These are phyloP conservation scores for Tylochromis polylepis DNA, from an alignment of 2,113 vertebrate species.

Conservation along the genomic window DNA sequence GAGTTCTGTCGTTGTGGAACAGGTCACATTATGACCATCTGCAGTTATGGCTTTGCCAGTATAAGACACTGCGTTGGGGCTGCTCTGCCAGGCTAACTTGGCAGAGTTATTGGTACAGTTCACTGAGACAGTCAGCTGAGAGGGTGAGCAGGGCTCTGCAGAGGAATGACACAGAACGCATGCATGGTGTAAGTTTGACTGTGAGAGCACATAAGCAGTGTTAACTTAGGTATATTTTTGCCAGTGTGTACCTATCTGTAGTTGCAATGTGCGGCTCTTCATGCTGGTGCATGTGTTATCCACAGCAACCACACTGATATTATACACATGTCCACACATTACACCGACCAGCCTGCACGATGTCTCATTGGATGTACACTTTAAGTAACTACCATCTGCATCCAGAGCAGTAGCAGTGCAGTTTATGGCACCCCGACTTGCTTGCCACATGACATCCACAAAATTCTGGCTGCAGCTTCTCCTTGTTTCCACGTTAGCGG, in stretches of 20 bases:
- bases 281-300: conserved; percentile 56
- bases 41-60: conserved; percentile 41
- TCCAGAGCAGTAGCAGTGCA: conserved; percentile 26
- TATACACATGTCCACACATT: conserved; percentile 64
- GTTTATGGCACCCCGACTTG: conserved; percentile 54
- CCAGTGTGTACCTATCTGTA: conserved; percentile 54
- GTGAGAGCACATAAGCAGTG: not conserved
- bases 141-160: conserved; percentile 70
- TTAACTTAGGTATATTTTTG: not conserved
- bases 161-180: not conserved
- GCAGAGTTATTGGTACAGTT: conserved; percentile 57
- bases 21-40: conserved; percentile 55
- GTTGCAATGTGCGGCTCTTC: conserved; percentile 13
- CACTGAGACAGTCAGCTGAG: conserved; percentile 40
- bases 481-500: conserved; percentile 41
- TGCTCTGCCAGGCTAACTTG: conserved; percentile 60
- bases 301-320: conserved; percentile 47
- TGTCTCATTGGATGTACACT: conserved; percentile 39
- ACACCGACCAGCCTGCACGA: conserved; percentile 51
- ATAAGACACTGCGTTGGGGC: conserved; percentile 60
- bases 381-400: not conserved
- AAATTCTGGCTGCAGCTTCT: conserved; percentile 51
- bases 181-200: not conserved
- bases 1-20: not conserved
- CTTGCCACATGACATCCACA: conserved; percentile 54